phyloP scores from a whole-genome alignment of 2,113 vertebrate species.

The Saccopteryx bilineata region DNA sequence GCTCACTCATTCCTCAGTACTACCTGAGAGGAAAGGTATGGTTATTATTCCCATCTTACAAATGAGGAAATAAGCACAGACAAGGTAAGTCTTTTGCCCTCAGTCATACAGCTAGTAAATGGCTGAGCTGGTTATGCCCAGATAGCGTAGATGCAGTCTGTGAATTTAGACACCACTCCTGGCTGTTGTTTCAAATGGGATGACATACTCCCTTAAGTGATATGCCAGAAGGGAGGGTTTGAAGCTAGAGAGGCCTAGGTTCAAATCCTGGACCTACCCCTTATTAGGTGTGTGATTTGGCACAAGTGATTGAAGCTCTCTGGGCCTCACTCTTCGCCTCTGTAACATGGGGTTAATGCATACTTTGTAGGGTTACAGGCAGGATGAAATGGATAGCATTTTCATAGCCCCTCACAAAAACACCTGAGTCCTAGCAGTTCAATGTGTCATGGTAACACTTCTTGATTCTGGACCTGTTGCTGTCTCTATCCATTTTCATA shows the following conservation, averaged over 20 bases:
- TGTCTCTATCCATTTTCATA: not conserved
- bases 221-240: not conserved
- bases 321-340: not conserved
- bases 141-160: not conserved
- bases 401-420: not conserved
- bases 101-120: not conserved
- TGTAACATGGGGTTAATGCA: not conserved
- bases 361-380: not conserved
- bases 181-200: not conserved
- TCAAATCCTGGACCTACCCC: not conserved
- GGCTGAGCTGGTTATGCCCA: not conserved
- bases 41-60: not conserved
- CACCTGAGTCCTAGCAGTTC: not conserved
- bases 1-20: not conserved
- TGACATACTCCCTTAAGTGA: not conserved
- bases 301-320: not conserved
- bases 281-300: not conserved
- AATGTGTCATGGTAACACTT: fast-evolving
- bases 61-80: not conserved
- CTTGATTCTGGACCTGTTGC: not conserved
- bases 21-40: not conserved
- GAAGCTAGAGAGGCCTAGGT: not conserved
- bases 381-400: not conserved
- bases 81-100: not conserved
- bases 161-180: not conserved